These are phyloP conservation scores for Dryobotodes eremita DNA, from an alignment of 2,888 invertebrate species.

Conservation along the genomic window DNA sequence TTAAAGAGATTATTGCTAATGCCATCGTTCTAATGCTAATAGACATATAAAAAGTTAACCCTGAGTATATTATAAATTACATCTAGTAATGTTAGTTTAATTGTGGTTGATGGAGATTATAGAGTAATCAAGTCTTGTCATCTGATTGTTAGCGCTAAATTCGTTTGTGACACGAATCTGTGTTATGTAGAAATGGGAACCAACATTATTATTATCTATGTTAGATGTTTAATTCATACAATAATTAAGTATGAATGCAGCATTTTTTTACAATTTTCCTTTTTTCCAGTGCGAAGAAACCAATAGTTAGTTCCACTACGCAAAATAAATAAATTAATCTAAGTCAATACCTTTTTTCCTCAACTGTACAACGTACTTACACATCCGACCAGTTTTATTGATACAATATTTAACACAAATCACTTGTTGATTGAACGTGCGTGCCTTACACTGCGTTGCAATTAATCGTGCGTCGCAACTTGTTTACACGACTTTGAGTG, in stretches of 20 bases:
- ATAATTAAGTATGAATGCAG: background rate
- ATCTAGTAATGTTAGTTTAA: constrained; percentile 53
- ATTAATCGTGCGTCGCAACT: constrained; percentile 74
- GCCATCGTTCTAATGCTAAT: constrained; percentile 74
- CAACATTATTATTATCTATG: no score
- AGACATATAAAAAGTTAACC: constrained; percentile 62
- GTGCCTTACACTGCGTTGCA: constrained; percentile 72
- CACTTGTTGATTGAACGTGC: constrained; percentile 79
- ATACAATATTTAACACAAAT: constrained; percentile 79
- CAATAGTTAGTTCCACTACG: constrained; percentile 27
- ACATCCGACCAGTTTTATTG: constrained; percentile 73
- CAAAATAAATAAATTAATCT: constrained; percentile 22
- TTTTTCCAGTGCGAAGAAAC: background rate
- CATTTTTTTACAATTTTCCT: background rate
- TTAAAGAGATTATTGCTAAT: constrained; percentile 75
- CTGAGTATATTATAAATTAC: constrained; percentile 51
- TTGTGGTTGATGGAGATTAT: constrained; percentile 53
- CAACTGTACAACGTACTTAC: constrained; percentile 62
- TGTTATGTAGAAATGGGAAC: background rate
- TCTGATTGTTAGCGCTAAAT: constrained; percentile 10
- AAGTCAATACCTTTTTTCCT: constrained; percentile 33
- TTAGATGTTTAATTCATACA: background rate
- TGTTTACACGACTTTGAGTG: constrained; percentile 76
- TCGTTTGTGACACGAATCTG: constrained; percentile 4
- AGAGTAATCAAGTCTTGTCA: constrained; percentile 34